Conservation (phyloP, 2,113 vertebrate species). For the Felis chaus region DNA sequence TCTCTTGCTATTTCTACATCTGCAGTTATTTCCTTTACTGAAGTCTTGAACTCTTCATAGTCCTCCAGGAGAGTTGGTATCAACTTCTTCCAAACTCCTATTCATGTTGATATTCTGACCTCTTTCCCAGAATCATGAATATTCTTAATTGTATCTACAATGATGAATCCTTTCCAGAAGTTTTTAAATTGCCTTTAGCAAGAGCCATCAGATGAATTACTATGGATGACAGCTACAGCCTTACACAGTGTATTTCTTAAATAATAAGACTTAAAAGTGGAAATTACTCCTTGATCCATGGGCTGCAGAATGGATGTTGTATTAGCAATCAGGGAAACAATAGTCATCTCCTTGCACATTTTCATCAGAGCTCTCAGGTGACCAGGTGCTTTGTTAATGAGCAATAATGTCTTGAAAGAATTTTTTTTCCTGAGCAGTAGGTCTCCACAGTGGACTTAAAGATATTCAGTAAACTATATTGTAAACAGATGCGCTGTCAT, state of each 20-base stretch:
- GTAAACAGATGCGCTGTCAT: background rate
- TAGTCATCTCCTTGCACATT: background rate
- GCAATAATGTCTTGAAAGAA: background rate
- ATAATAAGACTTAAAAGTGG: background rate
- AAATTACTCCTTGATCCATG: background rate
- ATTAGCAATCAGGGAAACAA: background rate
- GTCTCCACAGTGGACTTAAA: background rate
- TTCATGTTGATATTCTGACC: background rate
- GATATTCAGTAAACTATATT: background rate
- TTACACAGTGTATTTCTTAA: background rate
- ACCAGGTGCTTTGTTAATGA: background rate
- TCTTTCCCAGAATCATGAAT: background rate
- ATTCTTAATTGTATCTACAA: background rate
- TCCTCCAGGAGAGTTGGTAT: background rate
- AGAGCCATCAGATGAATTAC: background rate
- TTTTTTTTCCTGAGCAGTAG: background rate
- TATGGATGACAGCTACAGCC: background rate
- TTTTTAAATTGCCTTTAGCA: background rate
- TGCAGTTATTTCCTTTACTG: background rate
- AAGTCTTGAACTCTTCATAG: background rate
- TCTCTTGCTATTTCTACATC: background rate
- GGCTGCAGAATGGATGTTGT: background rate
- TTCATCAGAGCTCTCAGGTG: background rate
- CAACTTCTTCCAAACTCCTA: background rate
- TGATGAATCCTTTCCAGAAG: background rate